Evolutionary conservation across 23 tunicate species (phyloP).

Genomic region (Pegea sp.): DNA sequence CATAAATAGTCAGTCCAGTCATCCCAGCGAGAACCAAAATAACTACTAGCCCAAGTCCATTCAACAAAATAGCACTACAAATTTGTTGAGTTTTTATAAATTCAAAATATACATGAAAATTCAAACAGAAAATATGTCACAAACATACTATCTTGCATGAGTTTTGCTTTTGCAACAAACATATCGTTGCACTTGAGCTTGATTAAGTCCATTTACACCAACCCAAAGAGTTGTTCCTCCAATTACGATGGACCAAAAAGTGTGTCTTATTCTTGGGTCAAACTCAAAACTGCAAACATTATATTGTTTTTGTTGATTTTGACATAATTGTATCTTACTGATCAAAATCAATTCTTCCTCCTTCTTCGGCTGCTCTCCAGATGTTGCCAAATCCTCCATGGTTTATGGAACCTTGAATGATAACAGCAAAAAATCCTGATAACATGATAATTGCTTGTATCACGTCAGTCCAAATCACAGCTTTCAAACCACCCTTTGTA

Average conservation of each 20-base stretch:
- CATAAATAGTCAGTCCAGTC: conserved; percentile 79
- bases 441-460: conserved; percentile 63
- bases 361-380: conserved; percentile 45
- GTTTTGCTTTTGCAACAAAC: conserved; percentile 34
- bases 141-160: conserved; percentile 51
- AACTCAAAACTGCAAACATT: conserved; percentile 34
- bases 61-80: conserved; percentile 34
- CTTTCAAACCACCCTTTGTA: conserved; percentile 74
- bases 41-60: conserved; percentile 40
- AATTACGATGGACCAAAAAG: conserved; percentile 63
- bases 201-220: conserved; percentile 52
- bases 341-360: conserved; percentile 58
- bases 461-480: conserved; percentile 92
- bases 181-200: conserved; percentile 79
- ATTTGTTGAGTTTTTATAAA: not conserved
- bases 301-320: not conserved
- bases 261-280: conserved; percentile 70
- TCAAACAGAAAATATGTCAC: no score
- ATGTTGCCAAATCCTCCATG: conserved; percentile 53
- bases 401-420: conserved; percentile 75
- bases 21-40: conserved; percentile 77
- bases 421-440: conserved; percentile 61
- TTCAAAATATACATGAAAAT: not conserved
- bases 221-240: conserved; percentile 60
- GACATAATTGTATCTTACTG: conserved; percentile 19